Evolutionary conservation across 2,797 vertebrate genomes (phyloP).

Genomic region (Sorex maritimensis): DNA sequence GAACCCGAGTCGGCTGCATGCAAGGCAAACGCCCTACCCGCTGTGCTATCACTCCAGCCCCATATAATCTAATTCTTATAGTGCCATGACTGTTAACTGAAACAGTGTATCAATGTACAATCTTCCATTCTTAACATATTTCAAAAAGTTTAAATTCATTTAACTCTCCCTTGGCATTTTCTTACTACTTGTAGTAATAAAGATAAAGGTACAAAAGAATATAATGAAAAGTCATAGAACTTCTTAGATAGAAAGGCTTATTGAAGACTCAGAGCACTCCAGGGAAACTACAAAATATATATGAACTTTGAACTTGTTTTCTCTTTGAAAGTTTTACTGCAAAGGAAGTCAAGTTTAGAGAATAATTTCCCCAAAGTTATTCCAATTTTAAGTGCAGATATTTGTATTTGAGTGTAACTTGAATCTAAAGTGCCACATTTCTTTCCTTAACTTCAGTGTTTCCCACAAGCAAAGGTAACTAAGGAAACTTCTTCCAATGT

Average conservation of each 20-base stretch:
- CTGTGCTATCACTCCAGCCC: no score
- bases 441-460: not conserved
- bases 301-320: not conserved
- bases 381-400: slow-evolving; percentile 1
- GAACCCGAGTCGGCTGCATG: no score
- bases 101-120: slow-evolving; percentile 8
- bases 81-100: not conserved
- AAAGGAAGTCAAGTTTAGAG: slow-evolving; percentile 11
- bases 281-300: not conserved
- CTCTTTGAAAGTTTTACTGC: not conserved
- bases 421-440: not conserved
- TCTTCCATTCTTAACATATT: slow-evolving; percentile 24
- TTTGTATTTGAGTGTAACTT: slow-evolving; percentile 31
- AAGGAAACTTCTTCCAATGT: not conserved
- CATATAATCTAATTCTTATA: not conserved
- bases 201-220: not conserved
- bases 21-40: no score
- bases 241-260: not conserved
- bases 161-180: not conserved
- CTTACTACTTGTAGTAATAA: slow-evolving; percentile 2
- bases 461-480: not conserved
- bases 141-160: not conserved
- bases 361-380: not conserved
- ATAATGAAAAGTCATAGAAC: not conserved
- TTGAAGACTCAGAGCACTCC: not conserved